Conservation (phyloP, 1,140 invertebrate genomes). For the Sipha flava region DNA sequence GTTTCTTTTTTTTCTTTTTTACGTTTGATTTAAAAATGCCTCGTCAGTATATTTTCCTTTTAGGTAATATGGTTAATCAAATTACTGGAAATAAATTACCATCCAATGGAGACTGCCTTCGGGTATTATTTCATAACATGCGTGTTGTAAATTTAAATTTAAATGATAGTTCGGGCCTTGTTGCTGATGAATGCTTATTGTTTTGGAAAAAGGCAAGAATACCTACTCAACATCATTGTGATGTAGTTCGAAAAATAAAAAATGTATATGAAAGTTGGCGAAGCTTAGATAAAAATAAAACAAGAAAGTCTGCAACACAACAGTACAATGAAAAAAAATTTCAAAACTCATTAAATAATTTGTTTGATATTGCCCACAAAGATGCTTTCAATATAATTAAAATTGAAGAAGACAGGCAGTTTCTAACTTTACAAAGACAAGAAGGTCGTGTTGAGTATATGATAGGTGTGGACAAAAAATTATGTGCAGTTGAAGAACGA, state of each 20-base stretch:
- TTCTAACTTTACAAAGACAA: constrained; percentile 33
- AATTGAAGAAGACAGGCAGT: constrained; percentile 34
- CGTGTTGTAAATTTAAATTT: constrained; percentile 31
- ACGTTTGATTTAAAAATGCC: background rate
- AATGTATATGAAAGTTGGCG: constrained; percentile 33
- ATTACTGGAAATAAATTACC: constrained; percentile 35
- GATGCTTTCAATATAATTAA: constrained; percentile 35
- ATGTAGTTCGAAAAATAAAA: constrained; percentile 34
- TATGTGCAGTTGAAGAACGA: background rate
- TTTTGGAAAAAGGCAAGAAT: constrained; percentile 36
- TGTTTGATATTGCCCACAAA: constrained; percentile 36
- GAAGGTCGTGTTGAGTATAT: constrained; percentile 26
- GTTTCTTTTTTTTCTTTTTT: background rate
- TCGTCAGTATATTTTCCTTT: background rate
- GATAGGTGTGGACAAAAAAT: constrained; percentile 18
- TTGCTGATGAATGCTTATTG: constrained; percentile 33
- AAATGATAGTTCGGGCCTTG: constrained; percentile 23
- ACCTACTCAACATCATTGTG: constrained; percentile 16
- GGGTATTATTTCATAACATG: constrained; percentile 35
- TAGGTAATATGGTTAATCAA: background rate
- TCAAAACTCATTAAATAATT: constrained; percentile 35
- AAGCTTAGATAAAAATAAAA: constrained; percentile 28
- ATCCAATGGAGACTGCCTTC: constrained; percentile 32
- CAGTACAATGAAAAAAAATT: constrained; percentile 32
- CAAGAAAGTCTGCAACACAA: constrained; percentile 19